phyloP scores from a whole-genome alignment of 2,888 invertebrate genomes.

The Meteorus colon region DNA sequence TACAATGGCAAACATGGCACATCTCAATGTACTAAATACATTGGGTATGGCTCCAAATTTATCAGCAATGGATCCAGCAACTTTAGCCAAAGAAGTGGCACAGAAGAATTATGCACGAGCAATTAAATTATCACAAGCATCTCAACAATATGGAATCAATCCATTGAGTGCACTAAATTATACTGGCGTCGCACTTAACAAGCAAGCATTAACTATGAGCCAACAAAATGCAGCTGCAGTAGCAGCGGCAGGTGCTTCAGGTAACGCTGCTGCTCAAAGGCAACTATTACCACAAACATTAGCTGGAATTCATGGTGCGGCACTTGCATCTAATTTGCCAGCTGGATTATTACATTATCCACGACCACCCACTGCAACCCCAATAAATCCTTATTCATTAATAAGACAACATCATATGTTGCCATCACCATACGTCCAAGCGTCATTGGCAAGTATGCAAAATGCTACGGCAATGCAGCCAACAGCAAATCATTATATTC shows the following conservation, averaged over 20 bases:
- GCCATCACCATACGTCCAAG: slow-evolving; percentile 63
- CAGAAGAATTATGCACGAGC: slow-evolving; percentile 89
- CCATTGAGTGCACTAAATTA: slow-evolving; percentile 80
- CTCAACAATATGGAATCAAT: slow-evolving; percentile 67
- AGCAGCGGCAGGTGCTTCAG: slow-evolving; percentile 63
- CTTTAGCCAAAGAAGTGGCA: slow-evolving; percentile 86
- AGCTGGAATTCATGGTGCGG: slow-evolving; percentile 58
- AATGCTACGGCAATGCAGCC: slow-evolving; percentile 58
- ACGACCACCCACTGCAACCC: slow-evolving; percentile 63
- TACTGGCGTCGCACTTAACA: slow-evolving; percentile 82
- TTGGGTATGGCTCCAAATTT: slow-evolving; percentile 55
- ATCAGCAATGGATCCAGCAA: slow-evolving; percentile 76
- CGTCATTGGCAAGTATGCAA: slow-evolving; percentile 61
- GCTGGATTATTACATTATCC: slow-evolving; percentile 71
- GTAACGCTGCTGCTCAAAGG: slow-evolving; percentile 64
- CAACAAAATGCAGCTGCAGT: slow-evolving; percentile 58
- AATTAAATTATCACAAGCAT: slow-evolving; percentile 78
- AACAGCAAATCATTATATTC: slow-evolving; percentile 65
- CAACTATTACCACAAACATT: slow-evolving; percentile 57
- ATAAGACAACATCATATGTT: slow-evolving; percentile 71
- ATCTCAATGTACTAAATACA: slow-evolving; percentile 63
- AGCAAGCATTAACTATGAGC: slow-evolving; percentile 74
- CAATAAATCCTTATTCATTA: slow-evolving; percentile 74
- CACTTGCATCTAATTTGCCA: slow-evolving; percentile 63
- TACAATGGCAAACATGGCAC: slow-evolving; percentile 65